Evolutionary conservation across 2,888 invertebrate genomes (phyloP).

Genomic region (Nymphalis c-album): DNA sequence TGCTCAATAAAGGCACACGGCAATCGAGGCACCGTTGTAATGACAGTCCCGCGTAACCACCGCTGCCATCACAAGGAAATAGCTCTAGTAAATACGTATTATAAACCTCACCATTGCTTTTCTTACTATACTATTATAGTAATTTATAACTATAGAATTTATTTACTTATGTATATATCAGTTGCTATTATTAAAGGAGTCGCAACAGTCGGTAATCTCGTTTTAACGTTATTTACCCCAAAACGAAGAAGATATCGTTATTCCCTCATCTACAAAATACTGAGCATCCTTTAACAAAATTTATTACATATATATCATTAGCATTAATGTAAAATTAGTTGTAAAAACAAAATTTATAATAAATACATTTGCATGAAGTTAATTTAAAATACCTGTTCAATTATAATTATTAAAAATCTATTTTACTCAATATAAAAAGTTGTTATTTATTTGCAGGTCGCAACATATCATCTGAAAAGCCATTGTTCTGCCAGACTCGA

Average conservation of each 20-base stretch:
- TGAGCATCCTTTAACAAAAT: no score
- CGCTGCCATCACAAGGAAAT: slow-evolving; percentile 58
- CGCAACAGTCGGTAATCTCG: no score
- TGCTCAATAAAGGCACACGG: slow-evolving; percentile 51
- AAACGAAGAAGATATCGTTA: no score
- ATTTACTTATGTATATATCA: background rate
- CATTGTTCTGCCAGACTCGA: slow-evolving; percentile 81
- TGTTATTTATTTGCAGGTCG: slow-evolving; percentile 61
- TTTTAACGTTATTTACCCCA: no score
- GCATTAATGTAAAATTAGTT: no score
- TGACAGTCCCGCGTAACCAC: slow-evolving; percentile 67
- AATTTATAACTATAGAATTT: slow-evolving; percentile 7
- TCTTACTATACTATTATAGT: slow-evolving; percentile 10
- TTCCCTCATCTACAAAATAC: no score
- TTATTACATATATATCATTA: no score
- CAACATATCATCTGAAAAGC: slow-evolving; percentile 60
- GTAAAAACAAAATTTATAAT: no score
- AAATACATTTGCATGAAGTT: no score
- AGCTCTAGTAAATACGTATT: slow-evolving; percentile 67
- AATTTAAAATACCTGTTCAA: no score
- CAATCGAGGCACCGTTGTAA: slow-evolving; percentile 72
- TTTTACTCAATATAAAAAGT: slow-evolving; percentile 6
- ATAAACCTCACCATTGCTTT: slow-evolving; percentile 43
- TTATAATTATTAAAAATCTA: no score
- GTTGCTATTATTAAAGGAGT: no score